Percentiles rank a stretch among this genome's conserved stretches.
Evolutionary conservation across 2,113 vertebrate species (phyloP).

Genomic region (Anoura caudifer): DNA sequence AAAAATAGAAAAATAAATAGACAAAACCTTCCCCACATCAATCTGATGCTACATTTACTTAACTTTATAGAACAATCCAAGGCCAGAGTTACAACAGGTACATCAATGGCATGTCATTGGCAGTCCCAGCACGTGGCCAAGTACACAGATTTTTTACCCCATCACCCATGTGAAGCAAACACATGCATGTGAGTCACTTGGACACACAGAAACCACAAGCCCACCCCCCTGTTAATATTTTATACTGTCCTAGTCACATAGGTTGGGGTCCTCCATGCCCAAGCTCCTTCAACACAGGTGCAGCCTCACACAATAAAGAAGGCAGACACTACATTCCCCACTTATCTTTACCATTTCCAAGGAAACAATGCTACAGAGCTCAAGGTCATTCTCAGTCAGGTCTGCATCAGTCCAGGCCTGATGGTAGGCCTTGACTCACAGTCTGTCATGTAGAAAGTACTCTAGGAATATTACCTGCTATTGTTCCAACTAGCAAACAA

Average conservation of each 20-base stretch:
- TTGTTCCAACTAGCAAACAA: neutral
- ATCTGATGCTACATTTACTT: neutral
- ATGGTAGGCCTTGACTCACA: neutral
- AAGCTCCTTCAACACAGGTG: neutral
- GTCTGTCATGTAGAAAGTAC: neutral
- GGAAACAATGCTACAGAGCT: neutral
- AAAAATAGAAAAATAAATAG: neutral
- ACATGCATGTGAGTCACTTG: neutral
- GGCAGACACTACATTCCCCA: neutral
- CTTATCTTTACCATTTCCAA: conserved; percentile 24
- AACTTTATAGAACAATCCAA: conserved; percentile 4
- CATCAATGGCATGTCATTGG: neutral
- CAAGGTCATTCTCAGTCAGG: neutral
- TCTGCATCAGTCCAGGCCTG: neutral
- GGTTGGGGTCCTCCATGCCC: neutral
- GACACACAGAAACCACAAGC: neutral
- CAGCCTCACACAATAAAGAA: neutral
- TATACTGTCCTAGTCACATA: neutral
- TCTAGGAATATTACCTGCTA: neutral
- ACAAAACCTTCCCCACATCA: neutral
- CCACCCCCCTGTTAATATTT: neutral
- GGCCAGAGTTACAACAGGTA: neutral
- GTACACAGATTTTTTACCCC: neutral
- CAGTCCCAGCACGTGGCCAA: neutral
- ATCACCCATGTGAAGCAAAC: neutral